Evolutionary conservation across 2,797 vertebrate genomes (phyloP).

Genomic region (Australoheros facetus): DNA sequence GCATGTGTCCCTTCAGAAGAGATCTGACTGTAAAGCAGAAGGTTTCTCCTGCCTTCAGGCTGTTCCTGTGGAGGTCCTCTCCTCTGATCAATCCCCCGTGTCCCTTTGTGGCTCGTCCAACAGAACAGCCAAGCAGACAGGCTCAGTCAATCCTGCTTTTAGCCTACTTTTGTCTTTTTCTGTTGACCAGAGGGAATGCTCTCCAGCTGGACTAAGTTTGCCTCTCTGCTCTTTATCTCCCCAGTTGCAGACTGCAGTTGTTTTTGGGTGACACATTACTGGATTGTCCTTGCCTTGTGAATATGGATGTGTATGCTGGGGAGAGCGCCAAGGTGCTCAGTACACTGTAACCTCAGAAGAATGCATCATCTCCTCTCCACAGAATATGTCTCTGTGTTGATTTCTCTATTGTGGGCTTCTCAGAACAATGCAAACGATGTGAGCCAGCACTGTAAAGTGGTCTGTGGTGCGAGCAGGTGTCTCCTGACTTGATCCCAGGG

Average conservation of each 20-base stretch:
- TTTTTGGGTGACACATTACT: constrained; percentile 54
- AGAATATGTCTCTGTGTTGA: constrained; percentile 31
- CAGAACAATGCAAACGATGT: constrained; percentile 61
- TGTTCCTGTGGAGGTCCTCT: constrained; percentile 58
- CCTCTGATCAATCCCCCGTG: constrained; percentile 59
- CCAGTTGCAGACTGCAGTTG: constrained; percentile 59
- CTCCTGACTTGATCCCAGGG: constrained; percentile 57
- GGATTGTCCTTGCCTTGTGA: constrained; percentile 46
- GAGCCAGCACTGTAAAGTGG: constrained; percentile 53
- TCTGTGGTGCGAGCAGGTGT: constrained; percentile 68
- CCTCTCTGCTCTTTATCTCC: constrained; percentile 66
- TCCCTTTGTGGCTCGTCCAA: constrained; percentile 74
- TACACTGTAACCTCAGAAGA: constrained; percentile 59
- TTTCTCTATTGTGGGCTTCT: constrained; percentile 48
- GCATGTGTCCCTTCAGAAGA: constrained; percentile 55
- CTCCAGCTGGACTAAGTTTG: constrained; percentile 71
- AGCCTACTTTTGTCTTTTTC: constrained; percentile 63
- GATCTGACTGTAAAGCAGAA: constrained; percentile 53
- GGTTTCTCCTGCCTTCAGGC: constrained; percentile 63
- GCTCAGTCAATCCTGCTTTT: constrained; percentile 69
- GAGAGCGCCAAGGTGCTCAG: constrained; percentile 37
- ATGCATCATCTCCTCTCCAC: constrained; percentile 47
- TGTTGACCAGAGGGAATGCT: constrained; percentile 61
- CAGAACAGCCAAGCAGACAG: constrained; percentile 60
- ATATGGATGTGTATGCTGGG: constrained; percentile 46